These are phyloP conservation scores for Montifringilla adamsi DNA, from an alignment of 2,113 vertebrate genomes.

Conservation along the genomic window DNA sequence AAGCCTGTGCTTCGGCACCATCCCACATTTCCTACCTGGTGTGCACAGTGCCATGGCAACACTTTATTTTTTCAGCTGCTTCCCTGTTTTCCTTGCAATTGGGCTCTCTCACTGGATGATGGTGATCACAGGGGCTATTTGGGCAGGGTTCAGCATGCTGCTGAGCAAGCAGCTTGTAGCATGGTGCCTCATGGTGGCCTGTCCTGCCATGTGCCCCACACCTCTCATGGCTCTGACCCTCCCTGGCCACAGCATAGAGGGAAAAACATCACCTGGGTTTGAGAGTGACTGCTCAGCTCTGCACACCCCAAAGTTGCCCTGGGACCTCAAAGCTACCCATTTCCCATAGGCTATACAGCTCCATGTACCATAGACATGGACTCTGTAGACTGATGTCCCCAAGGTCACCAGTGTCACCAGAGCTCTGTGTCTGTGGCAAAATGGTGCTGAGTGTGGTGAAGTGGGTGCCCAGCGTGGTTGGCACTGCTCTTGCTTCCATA, in stretches of 20 bases:
- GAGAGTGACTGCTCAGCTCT: background rate
- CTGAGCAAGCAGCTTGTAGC: background rate
- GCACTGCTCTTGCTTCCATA: accelerated
- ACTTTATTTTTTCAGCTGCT: slow-evolving; percentile 51
- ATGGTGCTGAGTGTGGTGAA: accelerated
- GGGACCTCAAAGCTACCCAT: background rate
- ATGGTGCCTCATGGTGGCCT: accelerated
- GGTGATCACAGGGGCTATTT: background rate
- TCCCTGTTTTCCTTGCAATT: slow-evolving; percentile 21
- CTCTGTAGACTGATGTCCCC: background rate
- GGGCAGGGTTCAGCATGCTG: background rate
- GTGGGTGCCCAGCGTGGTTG: background rate
- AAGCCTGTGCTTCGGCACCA: background rate
- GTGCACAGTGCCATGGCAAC: background rate
- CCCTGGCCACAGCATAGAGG: background rate
- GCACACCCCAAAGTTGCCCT: background rate
- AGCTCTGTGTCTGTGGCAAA: background rate
- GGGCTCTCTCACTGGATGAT: background rate
- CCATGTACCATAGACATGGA: background rate
- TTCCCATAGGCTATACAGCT: background rate
- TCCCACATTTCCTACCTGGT: background rate
- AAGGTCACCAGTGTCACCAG: background rate
- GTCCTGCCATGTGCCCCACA: background rate
- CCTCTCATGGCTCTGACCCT: background rate
- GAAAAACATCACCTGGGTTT: background rate